These are phyloP conservation scores for Dryomyza anilis DNA, from an alignment of 2,888 invertebrate species.

Conservation along the genomic window DNA sequence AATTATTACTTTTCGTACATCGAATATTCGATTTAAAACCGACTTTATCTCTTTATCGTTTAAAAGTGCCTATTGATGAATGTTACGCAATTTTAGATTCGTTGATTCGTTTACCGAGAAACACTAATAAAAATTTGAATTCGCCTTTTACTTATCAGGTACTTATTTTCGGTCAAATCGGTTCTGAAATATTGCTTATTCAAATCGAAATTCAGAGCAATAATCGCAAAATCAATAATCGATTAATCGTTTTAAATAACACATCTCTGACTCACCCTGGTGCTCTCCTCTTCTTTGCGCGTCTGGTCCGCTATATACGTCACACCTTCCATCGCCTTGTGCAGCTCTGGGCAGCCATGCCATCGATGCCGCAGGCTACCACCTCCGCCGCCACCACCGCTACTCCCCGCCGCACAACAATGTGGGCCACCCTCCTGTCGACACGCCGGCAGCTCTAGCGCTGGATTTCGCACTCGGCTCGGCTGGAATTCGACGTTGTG, in stretches of 20 bases:
- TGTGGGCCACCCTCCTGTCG: slow-evolving; percentile 61
- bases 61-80: no score
- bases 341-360: slow-evolving; percentile 90
- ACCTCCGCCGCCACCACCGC: slow-evolving; percentile 53
- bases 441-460: slow-evolving; percentile 48
- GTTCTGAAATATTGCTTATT: no score
- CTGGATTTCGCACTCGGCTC: slow-evolving; percentile 42
- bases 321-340: slow-evolving; percentile 91
- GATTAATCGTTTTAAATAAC: no score
- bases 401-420: slow-evolving; percentile 62
- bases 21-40: no score
- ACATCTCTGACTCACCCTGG: slow-evolving; percentile 77
- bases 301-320: slow-evolving; percentile 92
- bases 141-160: background rate
- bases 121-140: no score
- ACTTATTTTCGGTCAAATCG: no score
- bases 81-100: no score
- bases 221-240: no score
- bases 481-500: slow-evolving; percentile 49
- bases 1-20: no score
- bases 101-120: no score
- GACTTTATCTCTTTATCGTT: no score
- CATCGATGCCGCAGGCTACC: slow-evolving; percentile 71
- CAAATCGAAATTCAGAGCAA: no score
- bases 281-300: slow-evolving; percentile 88